Base-by-base conservation (phyloP, 2,797 vertebrate genomes). In the Poeciliopsis infans region DNA sequence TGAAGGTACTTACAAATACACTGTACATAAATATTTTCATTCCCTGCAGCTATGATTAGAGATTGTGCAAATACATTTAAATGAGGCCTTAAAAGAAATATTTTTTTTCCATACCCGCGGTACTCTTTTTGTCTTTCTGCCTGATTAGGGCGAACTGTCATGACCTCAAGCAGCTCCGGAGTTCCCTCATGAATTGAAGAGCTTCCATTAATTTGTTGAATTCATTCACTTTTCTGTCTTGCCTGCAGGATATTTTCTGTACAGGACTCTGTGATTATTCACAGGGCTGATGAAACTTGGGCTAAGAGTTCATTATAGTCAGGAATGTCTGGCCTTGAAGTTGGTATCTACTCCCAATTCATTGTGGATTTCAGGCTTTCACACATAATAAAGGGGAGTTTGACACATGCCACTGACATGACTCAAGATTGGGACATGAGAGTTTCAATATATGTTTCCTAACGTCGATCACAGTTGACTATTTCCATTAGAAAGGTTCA, bases 221-320 rank as follows among this genome's bases (percentile, higher is more conserved):
- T 87, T 77, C 39, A 79, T 79, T 77, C 59, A 88, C 66, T 18
- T 68, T 78, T 78, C 64, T 46, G 20, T 61, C 41, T 43, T 85
- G 83, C 83, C 91, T 83, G 71, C 51, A 71, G 82, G 84, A 61
- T 77, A 79, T 84, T 87, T 86, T 83, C 74, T 72, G 81, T 77
- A 78, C 66, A 77, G 51, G 77, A 61, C 79, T 78, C 71, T 85
- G 86, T 85, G 87, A 86, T 39, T 71, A 86, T 83, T 85, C 61
- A 59, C 20, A 36, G 73, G 66, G 73, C 77, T 72, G 43, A 74
- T 81, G 84, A 39, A 66, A 66, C 16, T 36, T 68, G 5, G 31
- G 43, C 31, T 75, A 16, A 51, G 23, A 28, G 64, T 79, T 83
- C 71, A 7, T 1, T 68, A 68, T n/a, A n/a, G 18, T 51, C 59